Conservation (phyloP, 2,113 vertebrate species). For the Rhineura floridana region DNA sequence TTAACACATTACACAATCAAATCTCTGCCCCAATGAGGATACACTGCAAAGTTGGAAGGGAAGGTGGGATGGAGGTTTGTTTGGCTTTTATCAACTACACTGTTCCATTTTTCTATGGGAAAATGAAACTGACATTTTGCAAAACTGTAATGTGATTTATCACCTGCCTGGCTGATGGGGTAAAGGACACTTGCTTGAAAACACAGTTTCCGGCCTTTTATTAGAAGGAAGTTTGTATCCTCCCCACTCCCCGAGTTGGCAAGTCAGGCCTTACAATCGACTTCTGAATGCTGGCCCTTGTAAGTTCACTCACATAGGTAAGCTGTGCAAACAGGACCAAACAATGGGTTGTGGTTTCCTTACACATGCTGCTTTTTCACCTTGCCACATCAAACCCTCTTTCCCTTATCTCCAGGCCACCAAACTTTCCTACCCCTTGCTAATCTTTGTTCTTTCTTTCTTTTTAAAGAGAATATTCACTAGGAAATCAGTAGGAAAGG, state of each 20-base stretch:
- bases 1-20: too few relatives aligned
- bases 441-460: slow-evolving; percentile 41
- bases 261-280: slow-evolving; percentile 36
- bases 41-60: neutral
- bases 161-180: slow-evolving; percentile 40
- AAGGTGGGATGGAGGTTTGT: neutral
- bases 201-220: neutral
- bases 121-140: neutral
- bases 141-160: neutral
- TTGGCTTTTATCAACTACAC: neutral
- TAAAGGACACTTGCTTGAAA: slow-evolving; percentile 40
- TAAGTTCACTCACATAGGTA: slow-evolving; percentile 41
- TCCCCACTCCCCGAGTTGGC: slow-evolving; percentile 40
- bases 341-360: slow-evolving; percentile 58
- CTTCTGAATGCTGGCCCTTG: slow-evolving; percentile 59
- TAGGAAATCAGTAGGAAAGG: slow-evolving; percentile 23
- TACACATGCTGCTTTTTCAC: slow-evolving; percentile 44
- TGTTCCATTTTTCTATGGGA: neutral
- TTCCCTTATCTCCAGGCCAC: slow-evolving; percentile 19
- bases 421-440: slow-evolving; percentile 29
- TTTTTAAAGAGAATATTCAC: neutral
- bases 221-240: slow-evolving; percentile 14
- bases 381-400: slow-evolving; percentile 48
- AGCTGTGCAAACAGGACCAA: slow-evolving; percentile 54
- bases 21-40: neutral